Conservation (phyloP, 2,888 invertebrate genomes). For the Eilema sororculum region DNA sequence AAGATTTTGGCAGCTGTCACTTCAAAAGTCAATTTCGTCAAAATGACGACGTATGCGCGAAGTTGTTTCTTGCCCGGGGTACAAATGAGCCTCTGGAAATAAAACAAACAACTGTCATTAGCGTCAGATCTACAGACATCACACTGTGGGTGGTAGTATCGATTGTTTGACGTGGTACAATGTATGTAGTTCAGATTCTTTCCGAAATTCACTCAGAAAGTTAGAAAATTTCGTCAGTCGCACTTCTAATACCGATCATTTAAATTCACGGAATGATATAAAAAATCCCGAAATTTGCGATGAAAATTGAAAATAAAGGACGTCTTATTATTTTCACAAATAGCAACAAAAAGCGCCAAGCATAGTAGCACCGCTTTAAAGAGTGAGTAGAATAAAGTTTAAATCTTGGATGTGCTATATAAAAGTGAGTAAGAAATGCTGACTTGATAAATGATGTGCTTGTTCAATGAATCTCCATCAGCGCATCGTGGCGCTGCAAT, state of each 20-base stretch:
- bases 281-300: constrained; percentile 30
- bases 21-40: constrained; percentile 80
- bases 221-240: constrained; percentile 19
- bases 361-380: constrained; percentile 65
- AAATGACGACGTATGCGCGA: constrained; percentile 69
- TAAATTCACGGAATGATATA: constrained; percentile 18
- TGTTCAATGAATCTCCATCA: constrained; percentile 83
- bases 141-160: constrained; percentile 55
- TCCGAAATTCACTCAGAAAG: constrained; percentile 42
- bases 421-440: constrained; percentile 74
- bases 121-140: constrained; percentile 68
- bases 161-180: constrained; percentile 55
- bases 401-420: constrained; percentile 69
- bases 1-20: constrained; percentile 70
- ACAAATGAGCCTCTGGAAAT: constrained; percentile 75
- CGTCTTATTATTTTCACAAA: constrained; percentile 48
- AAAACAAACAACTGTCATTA: constrained; percentile 85
- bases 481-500: constrained; percentile 71
- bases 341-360: constrained; percentile 66
- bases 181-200: constrained; percentile 27
- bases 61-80: constrained; percentile 69
- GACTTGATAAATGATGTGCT: constrained; percentile 80
- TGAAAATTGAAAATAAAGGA: constrained; percentile 43
- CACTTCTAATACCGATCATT: constrained; percentile 10
- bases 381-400: constrained; percentile 68